These are phyloP conservation scores for Sclerurus mexicanus DNA, from an alignment of 2,113 vertebrate genomes.

Conservation along the genomic window DNA sequence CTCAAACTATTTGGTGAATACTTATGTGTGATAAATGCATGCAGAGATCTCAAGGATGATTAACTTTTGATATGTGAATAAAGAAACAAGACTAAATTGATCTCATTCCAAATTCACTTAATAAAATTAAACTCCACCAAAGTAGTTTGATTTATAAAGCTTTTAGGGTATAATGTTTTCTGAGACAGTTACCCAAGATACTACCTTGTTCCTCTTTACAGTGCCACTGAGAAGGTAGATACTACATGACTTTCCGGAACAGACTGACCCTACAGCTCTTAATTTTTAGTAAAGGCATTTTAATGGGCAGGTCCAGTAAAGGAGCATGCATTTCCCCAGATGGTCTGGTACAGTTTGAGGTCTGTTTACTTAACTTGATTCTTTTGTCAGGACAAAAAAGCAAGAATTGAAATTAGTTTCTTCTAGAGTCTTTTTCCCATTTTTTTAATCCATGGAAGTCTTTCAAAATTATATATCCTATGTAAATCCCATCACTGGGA, in stretches of 20 bases:
- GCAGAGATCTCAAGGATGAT: slow-evolving; percentile 7
- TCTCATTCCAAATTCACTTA: slow-evolving; percentile 6
- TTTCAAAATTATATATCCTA: background rate
- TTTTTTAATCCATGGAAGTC: background rate
- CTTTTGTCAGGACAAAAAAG: background rate
- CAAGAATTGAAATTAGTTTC: background rate
- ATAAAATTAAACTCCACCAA: background rate
- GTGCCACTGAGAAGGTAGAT: background rate
- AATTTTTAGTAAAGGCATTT: background rate
- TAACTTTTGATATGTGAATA: slow-evolving; percentile 35
- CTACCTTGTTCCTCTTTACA: background rate
- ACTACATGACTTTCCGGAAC: background rate
- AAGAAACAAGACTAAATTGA: slow-evolving; percentile 39
- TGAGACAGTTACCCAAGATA: background rate
- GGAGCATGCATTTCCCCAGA: background rate
- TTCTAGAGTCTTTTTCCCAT: background rate
- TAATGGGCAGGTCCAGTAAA: background rate
- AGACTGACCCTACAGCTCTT: background rate
- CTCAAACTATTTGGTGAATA: background rate
- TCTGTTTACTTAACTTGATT: background rate
- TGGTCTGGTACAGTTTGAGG: background rate
- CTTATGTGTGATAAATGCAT: background rate
- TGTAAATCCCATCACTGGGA: background rate
- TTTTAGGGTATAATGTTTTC: background rate
- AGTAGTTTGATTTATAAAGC: slow-evolving; percentile 45